These are phyloP conservation scores for Acanthacorydalis orientalis DNA, from an alignment of 2,888 invertebrate species.

Conservation along the genomic window DNA sequence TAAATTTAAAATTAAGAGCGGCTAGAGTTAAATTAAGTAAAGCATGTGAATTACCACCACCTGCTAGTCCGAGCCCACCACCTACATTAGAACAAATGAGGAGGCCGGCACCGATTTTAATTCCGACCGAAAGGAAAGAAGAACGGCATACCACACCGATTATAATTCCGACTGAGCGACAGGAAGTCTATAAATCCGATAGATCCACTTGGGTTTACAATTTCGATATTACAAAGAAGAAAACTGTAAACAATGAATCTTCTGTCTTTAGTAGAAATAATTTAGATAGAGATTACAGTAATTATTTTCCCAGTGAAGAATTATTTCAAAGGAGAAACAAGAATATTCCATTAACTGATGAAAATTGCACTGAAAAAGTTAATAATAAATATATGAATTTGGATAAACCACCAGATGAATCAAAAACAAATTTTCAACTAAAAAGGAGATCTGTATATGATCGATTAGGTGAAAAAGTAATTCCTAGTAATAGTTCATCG, in stretches of 20 bases:
- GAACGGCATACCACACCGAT: conserved; percentile 1
- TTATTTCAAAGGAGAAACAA: background rate
- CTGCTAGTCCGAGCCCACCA: conserved; percentile 30
- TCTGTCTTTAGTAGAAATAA: too few relatives aligned
- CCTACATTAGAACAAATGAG: conserved; percentile 17
- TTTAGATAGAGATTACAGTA: too few relatives aligned
- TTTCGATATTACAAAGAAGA: too few relatives aligned
- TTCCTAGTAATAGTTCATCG: too few relatives aligned
- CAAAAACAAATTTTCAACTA: background rate
- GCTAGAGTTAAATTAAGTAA: conserved; percentile 6
- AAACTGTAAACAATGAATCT: too few relatives aligned
- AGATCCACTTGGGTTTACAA: too few relatives aligned
- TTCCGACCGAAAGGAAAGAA: conserved; percentile 22
- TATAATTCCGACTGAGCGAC: background rate
- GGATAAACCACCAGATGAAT: background rate
- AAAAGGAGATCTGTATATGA: background rate
- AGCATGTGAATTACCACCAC: conserved; percentile 18
- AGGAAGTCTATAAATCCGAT: background rate
- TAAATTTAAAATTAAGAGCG: background rate
- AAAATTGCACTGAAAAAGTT: too few relatives aligned
- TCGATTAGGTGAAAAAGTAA: background rate
- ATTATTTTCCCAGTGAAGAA: background rate
- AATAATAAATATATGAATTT: background rate
- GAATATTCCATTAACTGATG: background rate
- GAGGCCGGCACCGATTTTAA: conserved; percentile 22